A percentile compares a stretch with the other conserved stretches of the same genome.
These are phyloP conservation scores for Anhinga rufa DNA, from an alignment of 2,113 vertebrate species.

Conservation along the genomic window DNA sequence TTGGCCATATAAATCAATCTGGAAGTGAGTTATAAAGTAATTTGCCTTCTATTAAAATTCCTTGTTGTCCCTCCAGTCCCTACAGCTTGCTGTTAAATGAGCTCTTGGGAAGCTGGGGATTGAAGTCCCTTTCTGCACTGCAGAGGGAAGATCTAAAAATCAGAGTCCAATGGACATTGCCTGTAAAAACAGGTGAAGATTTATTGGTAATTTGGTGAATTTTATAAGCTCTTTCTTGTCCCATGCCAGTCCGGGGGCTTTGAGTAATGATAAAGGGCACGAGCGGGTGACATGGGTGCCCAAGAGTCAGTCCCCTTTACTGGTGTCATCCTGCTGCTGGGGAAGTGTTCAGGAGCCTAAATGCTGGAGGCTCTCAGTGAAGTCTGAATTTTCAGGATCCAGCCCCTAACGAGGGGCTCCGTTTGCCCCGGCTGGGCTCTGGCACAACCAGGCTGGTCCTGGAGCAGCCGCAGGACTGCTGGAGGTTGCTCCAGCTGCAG, in stretches of 20 bases:
- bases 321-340: background rate
- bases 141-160: background rate
- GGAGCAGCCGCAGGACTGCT: background rate
- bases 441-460: background rate
- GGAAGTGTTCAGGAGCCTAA: background rate
- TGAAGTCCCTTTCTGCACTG: background rate
- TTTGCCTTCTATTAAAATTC: conserved; percentile 43
- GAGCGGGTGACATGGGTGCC: rapidly evolving
- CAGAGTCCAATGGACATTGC: background rate
- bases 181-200: background rate
- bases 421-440: background rate
- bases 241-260: background rate
- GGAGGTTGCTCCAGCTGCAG: background rate
- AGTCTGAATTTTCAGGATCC: background rate
- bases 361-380: background rate
- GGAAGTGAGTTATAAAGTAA: background rate
- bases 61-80: background rate
- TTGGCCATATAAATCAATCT: background rate
- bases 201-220: background rate
- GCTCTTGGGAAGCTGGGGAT: background rate
- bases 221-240: background rate
- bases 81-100: background rate
- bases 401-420: background rate
- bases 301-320: background rate
- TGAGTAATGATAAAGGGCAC: background rate